Evolutionary conservation across 2,797 vertebrate species (phyloP).

Genomic region (Cottoperca gobio): DNA sequence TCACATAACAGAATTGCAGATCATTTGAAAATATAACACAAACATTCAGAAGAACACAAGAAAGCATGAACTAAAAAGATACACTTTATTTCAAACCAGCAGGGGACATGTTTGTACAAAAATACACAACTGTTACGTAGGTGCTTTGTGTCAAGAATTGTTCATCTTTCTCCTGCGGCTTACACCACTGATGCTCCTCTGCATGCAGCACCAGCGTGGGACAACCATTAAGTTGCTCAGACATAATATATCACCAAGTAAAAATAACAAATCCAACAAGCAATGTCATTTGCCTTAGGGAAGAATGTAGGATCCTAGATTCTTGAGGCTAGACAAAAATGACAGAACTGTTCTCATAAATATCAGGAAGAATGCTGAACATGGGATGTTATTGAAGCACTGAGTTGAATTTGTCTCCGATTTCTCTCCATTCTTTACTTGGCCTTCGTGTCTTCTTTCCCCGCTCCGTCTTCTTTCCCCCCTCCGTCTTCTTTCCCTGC

Average conservation of each 20-base stretch:
- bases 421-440: slow-evolving; percentile 80
- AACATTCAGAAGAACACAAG: slow-evolving; percentile 57
- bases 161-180: slow-evolving; percentile 66
- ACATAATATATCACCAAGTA: slow-evolving; percentile 70
- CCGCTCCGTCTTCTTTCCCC: slow-evolving; percentile 74
- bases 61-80: slow-evolving; percentile 81
- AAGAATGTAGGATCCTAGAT: slow-evolving; percentile 73
- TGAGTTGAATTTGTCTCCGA: slow-evolving; percentile 25
- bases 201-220: slow-evolving; percentile 67
- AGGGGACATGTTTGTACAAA: slow-evolving; percentile 83
- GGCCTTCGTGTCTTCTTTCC: slow-evolving; percentile 73
- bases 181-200: slow-evolving; percentile 60
- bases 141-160: slow-evolving; percentile 68
- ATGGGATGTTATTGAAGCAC: slow-evolving; percentile 55
- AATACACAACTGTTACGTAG: slow-evolving; percentile 78
- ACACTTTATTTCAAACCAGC: slow-evolving; percentile 83
- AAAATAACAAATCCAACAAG: slow-evolving; percentile 72
- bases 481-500: slow-evolving; percentile 76
- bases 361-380: slow-evolving; percentile 71
- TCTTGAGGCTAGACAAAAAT: slow-evolving; percentile 72
- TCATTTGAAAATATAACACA: neutral
- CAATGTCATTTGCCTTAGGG: slow-evolving; percentile 70
- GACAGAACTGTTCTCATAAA: slow-evolving; percentile 72
- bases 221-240: slow-evolving; percentile 54
- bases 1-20: neutral